Conservation (phyloP, 1,140 invertebrate genomes). For the Drosophila auraria region DNA sequence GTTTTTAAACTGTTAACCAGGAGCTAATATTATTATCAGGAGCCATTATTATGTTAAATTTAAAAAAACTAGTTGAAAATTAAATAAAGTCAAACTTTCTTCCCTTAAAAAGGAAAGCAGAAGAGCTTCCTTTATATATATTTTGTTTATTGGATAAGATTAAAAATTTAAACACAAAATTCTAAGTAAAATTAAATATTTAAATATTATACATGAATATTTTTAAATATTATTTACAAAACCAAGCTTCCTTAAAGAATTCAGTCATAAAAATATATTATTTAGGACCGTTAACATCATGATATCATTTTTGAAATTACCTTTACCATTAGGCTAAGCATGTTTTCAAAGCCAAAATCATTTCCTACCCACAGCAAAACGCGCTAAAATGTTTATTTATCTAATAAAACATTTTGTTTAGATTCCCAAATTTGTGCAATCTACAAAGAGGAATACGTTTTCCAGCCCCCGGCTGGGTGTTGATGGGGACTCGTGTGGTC, state of each 20-base stretch:
- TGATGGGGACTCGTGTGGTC: conserved; percentile 39
- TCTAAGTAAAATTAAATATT: background rate
- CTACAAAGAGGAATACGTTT: conserved; percentile 13
- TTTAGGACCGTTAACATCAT: background rate
- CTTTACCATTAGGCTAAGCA: conserved; percentile 6
- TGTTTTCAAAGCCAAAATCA: conserved; percentile 4
- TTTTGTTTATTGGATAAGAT: background rate
- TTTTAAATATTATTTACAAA: no score
- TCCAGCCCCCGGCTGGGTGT: conserved; percentile 42
- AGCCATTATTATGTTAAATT: background rate
- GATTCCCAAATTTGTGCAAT: conserved; percentile 17
- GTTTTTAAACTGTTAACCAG: no score
- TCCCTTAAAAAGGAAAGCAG: no score
- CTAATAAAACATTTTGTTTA: conserved; percentile 42
- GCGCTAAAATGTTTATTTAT: conserved; percentile 22
- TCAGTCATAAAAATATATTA: background rate
- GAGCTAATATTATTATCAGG: no score
- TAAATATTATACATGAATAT: background rate
- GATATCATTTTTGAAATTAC: conserved; percentile 30
- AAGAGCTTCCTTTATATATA: background rate
- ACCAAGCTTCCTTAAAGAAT: background rate
- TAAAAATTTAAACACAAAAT: background rate
- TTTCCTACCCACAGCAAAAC: background rate
- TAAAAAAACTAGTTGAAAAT: background rate
- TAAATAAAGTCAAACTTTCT: no score